phyloP scores from a whole-genome alignment of 2,888 invertebrate genomes.

The Seira musarum region DNA sequence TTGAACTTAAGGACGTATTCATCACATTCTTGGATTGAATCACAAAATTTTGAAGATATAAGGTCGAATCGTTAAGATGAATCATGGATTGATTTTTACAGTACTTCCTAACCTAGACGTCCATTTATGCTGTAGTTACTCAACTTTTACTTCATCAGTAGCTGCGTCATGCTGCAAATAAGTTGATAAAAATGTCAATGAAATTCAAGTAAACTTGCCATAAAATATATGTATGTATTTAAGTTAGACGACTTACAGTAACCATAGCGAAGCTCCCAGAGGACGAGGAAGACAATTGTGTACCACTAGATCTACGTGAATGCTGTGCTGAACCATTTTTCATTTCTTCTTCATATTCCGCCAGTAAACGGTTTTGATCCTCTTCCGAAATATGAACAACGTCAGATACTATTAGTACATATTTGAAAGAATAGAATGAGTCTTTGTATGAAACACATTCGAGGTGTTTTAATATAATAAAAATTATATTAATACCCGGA shows the following conservation, averaged over 20 bases:
- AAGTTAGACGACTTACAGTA: slow-evolving; percentile 52
- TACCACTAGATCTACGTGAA: slow-evolving; percentile 69
- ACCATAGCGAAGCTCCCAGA: slow-evolving; percentile 69
- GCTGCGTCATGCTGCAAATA: slow-evolving; percentile 61
- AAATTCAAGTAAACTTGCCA: slow-evolving; percentile 10
- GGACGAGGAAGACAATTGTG: slow-evolving; percentile 68
- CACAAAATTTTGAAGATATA: slow-evolving; percentile 46
- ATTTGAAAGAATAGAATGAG: too few relatives aligned
- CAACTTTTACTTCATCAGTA: slow-evolving; percentile 66
- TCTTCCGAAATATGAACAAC: slow-evolving; percentile 69
- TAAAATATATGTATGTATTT: background rate
- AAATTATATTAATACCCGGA: slow-evolving; percentile 27
- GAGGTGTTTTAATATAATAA: background rate
- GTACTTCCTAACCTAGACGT: slow-evolving; percentile 14
- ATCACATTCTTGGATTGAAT: slow-evolving; percentile 43
- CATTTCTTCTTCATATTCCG: slow-evolving; percentile 69
- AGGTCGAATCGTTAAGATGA: slow-evolving; percentile 44
- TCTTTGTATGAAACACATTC: too few relatives aligned
- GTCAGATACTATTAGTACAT: slow-evolving; percentile 44
- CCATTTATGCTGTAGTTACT: slow-evolving; percentile 34
- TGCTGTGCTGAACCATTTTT: slow-evolving; percentile 65
- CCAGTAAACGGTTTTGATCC: slow-evolving; percentile 68
- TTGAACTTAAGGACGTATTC: slow-evolving; percentile 5
- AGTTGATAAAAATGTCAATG: background rate
- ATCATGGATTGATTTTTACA: slow-evolving; percentile 25